phyloP scores from a whole-genome alignment of 2,888 invertebrate species.

The Gortyna flavago region DNA sequence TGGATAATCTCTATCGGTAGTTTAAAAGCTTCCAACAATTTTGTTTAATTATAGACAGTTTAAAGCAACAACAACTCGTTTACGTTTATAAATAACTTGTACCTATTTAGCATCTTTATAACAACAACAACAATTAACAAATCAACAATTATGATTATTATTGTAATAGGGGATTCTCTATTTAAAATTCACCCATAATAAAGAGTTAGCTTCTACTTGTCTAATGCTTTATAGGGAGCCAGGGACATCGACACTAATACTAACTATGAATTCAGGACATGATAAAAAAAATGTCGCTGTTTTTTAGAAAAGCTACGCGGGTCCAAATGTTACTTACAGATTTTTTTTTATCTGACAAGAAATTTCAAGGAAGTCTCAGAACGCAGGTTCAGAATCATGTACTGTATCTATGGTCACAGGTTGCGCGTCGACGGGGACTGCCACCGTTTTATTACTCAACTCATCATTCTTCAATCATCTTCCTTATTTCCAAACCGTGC shows the following conservation, averaged over 20 bases:
- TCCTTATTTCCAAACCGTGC: not conserved
- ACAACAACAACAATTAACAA: conserved; percentile 1
- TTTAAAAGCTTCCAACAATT: conserved; percentile 15
- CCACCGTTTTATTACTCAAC: not conserved
- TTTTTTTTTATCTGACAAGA: too few species aligned
- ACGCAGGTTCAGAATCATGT: too few species aligned
- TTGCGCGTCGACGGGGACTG: too few species aligned
- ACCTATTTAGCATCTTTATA: not conserved
- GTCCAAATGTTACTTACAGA: too few species aligned
- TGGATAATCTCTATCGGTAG: not conserved
- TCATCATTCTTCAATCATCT: not conserved
- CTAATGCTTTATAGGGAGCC: not conserved
- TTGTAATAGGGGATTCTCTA: not conserved
- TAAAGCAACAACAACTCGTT: conserved; percentile 1
- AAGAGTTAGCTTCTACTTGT: not conserved
- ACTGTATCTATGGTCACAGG: too few species aligned
- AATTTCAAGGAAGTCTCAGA: too few species aligned
- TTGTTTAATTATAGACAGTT: not conserved
- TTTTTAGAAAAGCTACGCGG: too few species aligned
- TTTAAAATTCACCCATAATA: not conserved
- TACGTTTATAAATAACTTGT: not conserved
- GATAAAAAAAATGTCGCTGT: too few species aligned
- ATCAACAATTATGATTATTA: not conserved
- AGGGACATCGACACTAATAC: too few species aligned
- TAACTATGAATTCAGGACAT: too few species aligned